Base-by-base conservation (phyloP, 2,888 invertebrate species). In the Trichogramma dendrolimi region DNA sequence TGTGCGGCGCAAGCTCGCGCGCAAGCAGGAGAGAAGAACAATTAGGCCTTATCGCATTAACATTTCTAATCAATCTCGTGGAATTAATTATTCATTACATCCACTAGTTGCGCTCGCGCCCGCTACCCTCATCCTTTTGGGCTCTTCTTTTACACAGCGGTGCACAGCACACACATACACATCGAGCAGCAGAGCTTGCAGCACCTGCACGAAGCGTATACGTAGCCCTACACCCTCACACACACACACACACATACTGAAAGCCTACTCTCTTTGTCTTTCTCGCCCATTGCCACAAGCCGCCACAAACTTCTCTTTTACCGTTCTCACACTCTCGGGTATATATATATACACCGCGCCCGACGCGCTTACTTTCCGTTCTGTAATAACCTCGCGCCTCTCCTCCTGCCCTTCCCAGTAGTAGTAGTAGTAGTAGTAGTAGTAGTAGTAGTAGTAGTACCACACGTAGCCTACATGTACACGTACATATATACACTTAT, bases 81-180 rank as follows among this genome's bases (percentile, higher is more conserved):
- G 50, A 47, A 60, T 60, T 60, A 55, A 60, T 60, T 60, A 60
- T 60, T 60, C 60, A 60, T 60, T 41, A 46, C 43, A 43, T 42
- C 55, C 51, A 56, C 63, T 65, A 51, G 52, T 61, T 58, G 55
- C 56, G 54, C 41, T 10, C 10, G 51, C 27, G 27, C 27, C 27
- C 27, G 2, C 27, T 27, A 27, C 27, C 27, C 27, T 27, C 3
- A 27, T 27, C 27, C 27, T 27, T 27, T 27, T 27, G 27, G 27
- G 27, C 27, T 27, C 27, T 27, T 27, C 27, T 27, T 27, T 2
- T 2, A 14, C 14, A 27, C 27, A 27, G 27, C 27, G 1, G 14
- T 14, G 14, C 14, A 14, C 14, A 14, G 14, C 27, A 2, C 27
- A 27, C 27, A 27, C 27, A 2, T 27, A 27, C 27, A 27, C 2